phyloP scores from a whole-genome alignment of 2,113 vertebrate genomes.

The Otus sunia region DNA sequence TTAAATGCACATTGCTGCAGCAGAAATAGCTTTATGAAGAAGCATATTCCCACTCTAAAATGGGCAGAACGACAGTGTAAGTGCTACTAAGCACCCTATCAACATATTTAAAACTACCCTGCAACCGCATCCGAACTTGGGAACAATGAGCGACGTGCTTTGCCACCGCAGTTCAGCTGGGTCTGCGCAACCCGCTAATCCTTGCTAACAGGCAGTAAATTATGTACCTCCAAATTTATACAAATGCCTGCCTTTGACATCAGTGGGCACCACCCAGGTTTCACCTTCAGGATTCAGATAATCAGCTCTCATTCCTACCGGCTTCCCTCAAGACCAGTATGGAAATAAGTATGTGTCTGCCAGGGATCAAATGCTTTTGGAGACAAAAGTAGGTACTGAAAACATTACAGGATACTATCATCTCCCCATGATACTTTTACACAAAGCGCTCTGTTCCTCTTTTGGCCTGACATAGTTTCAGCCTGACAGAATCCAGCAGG shows the following conservation, averaged over 20 bases:
- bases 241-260: slow-evolving; percentile 76
- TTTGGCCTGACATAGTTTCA: slow-evolving; percentile 86
- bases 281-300: slow-evolving; percentile 82
- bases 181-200: slow-evolving; percentile 47
- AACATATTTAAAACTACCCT: background rate
- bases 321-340: slow-evolving; percentile 80
- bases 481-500: slow-evolving; percentile 81
- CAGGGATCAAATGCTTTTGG: slow-evolving; percentile 85
- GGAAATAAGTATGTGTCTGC: slow-evolving; percentile 84
- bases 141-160: slow-evolving; percentile 49
- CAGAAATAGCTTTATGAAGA: slow-evolving; percentile 30
- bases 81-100: background rate
- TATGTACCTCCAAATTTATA: slow-evolving; percentile 71
- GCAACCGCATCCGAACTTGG: background rate
- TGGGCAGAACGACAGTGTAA: background rate
- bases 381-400: slow-evolving; percentile 83
- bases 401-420: slow-evolving; percentile 80
- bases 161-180: background rate
- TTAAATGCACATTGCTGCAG: slow-evolving; percentile 47
- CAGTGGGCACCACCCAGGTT: slow-evolving; percentile 73
- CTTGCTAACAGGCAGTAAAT: slow-evolving; percentile 75
- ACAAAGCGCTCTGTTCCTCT: slow-evolving; percentile 81
- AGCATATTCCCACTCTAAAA: background rate
- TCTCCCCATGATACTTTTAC: slow-evolving; percentile 79
- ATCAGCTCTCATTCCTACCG: slow-evolving; percentile 76